Percentiles rank a stretch among this genome's conserved stretches.
These are phyloP conservation scores for Drosophila melanica DNA, from an alignment of 1,140 invertebrate species.

Conservation along the genomic window DNA sequence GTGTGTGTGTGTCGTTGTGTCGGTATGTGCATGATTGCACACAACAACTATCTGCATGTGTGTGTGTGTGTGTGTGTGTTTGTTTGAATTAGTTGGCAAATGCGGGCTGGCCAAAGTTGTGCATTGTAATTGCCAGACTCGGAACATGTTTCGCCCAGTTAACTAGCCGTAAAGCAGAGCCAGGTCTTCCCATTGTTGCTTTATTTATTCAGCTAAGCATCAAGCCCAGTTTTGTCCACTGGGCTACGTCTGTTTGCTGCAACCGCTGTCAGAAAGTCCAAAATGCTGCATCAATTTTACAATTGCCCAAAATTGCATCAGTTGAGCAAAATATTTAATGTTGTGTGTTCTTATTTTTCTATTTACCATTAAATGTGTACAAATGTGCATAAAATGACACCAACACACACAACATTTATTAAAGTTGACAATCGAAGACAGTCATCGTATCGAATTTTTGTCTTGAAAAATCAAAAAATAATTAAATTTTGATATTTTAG, in stretches of 20 bases:
- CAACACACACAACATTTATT: too few species aligned
- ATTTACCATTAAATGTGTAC: too few species aligned
- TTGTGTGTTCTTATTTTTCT: too few species aligned
- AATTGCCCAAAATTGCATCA: neutral
- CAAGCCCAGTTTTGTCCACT: neutral
- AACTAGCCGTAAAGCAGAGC: conserved; percentile 12
- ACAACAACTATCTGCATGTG: neutral
- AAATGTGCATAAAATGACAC: too few species aligned
- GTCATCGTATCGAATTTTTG: too few species aligned
- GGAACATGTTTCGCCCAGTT: conserved; percentile 26
- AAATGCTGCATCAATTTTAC: conserved; percentile 20
- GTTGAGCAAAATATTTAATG: conserved; percentile 1
- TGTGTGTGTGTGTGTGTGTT: conserved; percentile 5
- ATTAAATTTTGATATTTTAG: too few species aligned
- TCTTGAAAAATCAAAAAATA: too few species aligned
- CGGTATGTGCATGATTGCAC: conserved; percentile 3
- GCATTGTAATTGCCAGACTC: conserved; percentile 33
- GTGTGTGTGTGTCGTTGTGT: neutral
- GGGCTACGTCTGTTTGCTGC: neutral
- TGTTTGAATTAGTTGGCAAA: conserved; percentile 32
- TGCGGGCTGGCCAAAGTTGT: conserved; percentile 39
- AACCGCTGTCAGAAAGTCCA: conserved; percentile 21
- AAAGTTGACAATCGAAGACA: too few species aligned
- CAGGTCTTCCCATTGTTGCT: conserved; percentile 18
- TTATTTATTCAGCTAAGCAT: conserved; percentile 38